Percentiles rank a stretch among this genome's conserved stretches.
phyloP scores from a whole-genome alignment of 2,113 vertebrate genomes.

The Calonectris borealis region DNA sequence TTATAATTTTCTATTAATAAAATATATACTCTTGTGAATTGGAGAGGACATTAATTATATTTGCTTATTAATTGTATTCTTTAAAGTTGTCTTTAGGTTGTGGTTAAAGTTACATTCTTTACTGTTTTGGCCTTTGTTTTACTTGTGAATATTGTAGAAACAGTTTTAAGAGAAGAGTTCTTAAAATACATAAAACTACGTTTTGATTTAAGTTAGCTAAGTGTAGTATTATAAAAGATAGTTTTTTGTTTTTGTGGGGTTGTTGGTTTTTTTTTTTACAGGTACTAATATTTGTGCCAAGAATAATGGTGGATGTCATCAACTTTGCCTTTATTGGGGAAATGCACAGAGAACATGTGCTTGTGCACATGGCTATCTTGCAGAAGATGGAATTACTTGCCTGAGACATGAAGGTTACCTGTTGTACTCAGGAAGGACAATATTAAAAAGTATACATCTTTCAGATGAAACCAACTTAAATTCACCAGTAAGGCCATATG shows the following conservation, averaged over 20 bases:
- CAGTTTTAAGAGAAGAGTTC: neutral
- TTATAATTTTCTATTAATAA: neutral
- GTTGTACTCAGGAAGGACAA: constrained; percentile 94
- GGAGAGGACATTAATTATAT: neutral
- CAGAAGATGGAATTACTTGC: constrained; percentile 87
- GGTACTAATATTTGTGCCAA: constrained; percentile 92
- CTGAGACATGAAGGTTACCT: constrained; percentile 93
- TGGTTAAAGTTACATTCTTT: neutral
- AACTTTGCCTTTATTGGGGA: constrained; percentile 94
- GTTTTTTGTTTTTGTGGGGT: neutral
- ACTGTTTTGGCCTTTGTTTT: neutral
- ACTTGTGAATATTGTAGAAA: neutral
- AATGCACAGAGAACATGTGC: constrained; percentile 83
- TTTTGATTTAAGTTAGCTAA: neutral
- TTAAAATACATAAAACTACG: neutral
- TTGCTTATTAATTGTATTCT: neutral
- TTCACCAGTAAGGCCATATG: constrained; percentile 90
- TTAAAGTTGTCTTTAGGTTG: neutral
- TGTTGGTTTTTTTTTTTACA: neutral
- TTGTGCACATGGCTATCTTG: constrained; percentile 94
- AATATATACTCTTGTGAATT: neutral
- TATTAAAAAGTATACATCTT: constrained; percentile 95
- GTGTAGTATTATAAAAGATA: neutral
- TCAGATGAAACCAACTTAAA: constrained; percentile 95
- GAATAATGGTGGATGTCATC: constrained; percentile 92